A percentile compares a stretch with the other conserved stretches of the same genome.
Conservation (phyloP, 2,888 invertebrate species). For the Deilephila elpenor region DNA sequence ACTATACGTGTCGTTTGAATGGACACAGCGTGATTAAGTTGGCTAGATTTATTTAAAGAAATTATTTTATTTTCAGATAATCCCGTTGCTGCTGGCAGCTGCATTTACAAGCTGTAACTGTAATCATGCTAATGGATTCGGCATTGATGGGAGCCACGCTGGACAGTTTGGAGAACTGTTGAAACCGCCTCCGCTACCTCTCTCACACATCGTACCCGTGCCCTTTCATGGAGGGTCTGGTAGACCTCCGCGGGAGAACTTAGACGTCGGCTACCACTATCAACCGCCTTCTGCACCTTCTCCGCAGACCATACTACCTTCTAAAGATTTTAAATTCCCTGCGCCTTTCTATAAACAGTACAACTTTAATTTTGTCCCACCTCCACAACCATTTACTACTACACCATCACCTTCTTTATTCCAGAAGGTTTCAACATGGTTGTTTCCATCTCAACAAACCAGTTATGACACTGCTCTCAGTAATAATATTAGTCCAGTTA, state of each 20-base stretch:
- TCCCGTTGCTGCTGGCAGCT: slow-evolving; percentile 63
- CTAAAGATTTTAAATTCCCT: slow-evolving; percentile 73
- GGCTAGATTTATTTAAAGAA: slow-evolving; percentile 18
- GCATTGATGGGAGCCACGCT: slow-evolving; percentile 57
- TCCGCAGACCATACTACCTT: slow-evolving; percentile 41
- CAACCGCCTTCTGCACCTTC: slow-evolving; percentile 59
- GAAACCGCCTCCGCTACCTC: slow-evolving; percentile 76
- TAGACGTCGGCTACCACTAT: slow-evolving; percentile 67
- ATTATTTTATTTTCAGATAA: slow-evolving; percentile 65
- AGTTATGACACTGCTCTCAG: slow-evolving; percentile 54
- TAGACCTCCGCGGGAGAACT: slow-evolving; percentile 67
- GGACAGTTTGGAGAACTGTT: slow-evolving; percentile 70
- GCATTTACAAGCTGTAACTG: slow-evolving; percentile 60
- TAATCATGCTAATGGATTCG: slow-evolving; percentile 60
- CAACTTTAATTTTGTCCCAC: slow-evolving; percentile 77
- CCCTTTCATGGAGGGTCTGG: slow-evolving; percentile 71
- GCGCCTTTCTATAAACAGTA: slow-evolving; percentile 79
- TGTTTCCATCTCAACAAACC: slow-evolving; percentile 82
- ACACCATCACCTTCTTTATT: slow-evolving; percentile 82
- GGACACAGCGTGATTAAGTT: background rate
- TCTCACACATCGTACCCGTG: slow-evolving; percentile 66
- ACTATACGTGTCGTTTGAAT: slow-evolving; percentile 5
- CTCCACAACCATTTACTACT: slow-evolving; percentile 73
- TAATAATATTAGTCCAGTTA: slow-evolving; percentile 63
- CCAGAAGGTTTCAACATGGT: slow-evolving; percentile 85